phyloP scores from a whole-genome alignment of 2,113 vertebrate species.

The Brienomyrus brachyistius region DNA sequence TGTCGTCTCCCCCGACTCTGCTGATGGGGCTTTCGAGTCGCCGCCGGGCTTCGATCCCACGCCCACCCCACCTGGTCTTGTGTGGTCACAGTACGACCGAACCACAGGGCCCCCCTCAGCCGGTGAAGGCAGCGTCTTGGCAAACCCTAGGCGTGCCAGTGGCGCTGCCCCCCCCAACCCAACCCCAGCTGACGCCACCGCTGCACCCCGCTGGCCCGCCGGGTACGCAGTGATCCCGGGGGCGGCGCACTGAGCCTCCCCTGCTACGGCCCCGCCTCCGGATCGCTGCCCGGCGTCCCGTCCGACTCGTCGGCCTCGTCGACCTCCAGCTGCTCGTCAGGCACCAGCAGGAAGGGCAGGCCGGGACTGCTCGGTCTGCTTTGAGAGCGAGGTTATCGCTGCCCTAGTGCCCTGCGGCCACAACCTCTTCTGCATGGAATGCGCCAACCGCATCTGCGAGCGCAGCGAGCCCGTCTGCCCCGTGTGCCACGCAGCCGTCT shows the following conservation, averaged over 20 bases:
- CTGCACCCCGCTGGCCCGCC: slow-evolving; percentile 66
- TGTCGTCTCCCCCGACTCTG: slow-evolving; percentile 70
- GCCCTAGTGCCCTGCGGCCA: slow-evolving; percentile 86
- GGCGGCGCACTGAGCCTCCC: slow-evolving; percentile 48
- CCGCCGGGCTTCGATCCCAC: slow-evolving; percentile 60
- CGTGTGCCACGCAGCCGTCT: slow-evolving; percentile 81
- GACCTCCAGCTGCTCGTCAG: slow-evolving; percentile 75
- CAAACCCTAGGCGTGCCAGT: slow-evolving; percentile 48
- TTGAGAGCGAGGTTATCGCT: slow-evolving; percentile 89
- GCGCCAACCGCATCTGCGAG: slow-evolving; percentile 83
- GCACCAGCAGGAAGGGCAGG: slow-evolving; percentile 82
- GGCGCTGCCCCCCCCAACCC: slow-evolving; percentile 38
- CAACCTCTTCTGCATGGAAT: slow-evolving; percentile 90
- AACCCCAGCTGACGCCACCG: slow-evolving; percentile 62
- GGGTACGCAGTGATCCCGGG: slow-evolving; percentile 78
- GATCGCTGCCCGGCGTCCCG: slow-evolving; percentile 60
- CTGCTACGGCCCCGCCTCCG: slow-evolving; percentile 30
- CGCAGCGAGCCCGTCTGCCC: slow-evolving; percentile 81
- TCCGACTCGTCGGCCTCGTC: slow-evolving; percentile 69
- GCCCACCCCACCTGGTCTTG: slow-evolving; percentile 60
- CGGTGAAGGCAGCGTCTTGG: slow-evolving; percentile 56
- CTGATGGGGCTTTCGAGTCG: slow-evolving; percentile 72
- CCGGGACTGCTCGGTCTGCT: slow-evolving; percentile 86
- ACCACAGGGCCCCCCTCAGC: slow-evolving; percentile 45
- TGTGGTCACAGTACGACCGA: slow-evolving; percentile 79